Evolutionary conservation across 2,888 invertebrate genomes (phyloP), one percentile per base, ranked within the genome.

Genomic region (Eulithis prunata): DNA sequence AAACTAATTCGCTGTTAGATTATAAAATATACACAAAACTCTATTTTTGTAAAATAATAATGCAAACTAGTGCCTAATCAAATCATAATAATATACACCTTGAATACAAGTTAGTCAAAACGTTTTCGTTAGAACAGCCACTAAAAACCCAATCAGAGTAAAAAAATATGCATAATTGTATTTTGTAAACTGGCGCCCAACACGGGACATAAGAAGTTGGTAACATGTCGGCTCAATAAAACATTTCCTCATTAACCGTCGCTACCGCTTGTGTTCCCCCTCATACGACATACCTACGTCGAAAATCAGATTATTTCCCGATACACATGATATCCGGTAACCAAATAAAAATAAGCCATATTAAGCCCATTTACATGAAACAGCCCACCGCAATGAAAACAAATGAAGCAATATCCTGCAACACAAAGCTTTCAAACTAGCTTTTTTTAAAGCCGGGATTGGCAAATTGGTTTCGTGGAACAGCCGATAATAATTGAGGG

Each of bases 401-500:
- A 72, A 77, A 78, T 71, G 65, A 70, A 76, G 65, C 69, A 73
- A 75, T 74, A 75, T 73, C 71, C 72, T 57, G 61, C 53, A 53
- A 62, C 61, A 63, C 52, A 60, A 46, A 49, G 36, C 11, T 58
- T 67, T 57, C 64, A 62, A 66, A 69, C 64, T 69, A 67, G 71
- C 71, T 71, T 70, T 63, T 71, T 68, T 66, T 68, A 69, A 73
- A 71, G 70, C 57, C 63, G 67, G 70, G 70, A 72, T 63, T 63
- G 55, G 63, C 57, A 54, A 62, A 64, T 71, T 64, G 66, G 55
- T 73, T 74, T 73, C 68, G 70, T 71, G 64, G 64, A 73, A 66
- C 66, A 62, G 71, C 72, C 69, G 71, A 74, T 74, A 76, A 71
- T 74, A 62, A 78, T 77, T 73, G 71, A 68, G 64, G 73, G 66